phyloP scores from a whole-genome alignment of 2,888 invertebrate genomes.

The Rhagophthalmus giganteus region DNA sequence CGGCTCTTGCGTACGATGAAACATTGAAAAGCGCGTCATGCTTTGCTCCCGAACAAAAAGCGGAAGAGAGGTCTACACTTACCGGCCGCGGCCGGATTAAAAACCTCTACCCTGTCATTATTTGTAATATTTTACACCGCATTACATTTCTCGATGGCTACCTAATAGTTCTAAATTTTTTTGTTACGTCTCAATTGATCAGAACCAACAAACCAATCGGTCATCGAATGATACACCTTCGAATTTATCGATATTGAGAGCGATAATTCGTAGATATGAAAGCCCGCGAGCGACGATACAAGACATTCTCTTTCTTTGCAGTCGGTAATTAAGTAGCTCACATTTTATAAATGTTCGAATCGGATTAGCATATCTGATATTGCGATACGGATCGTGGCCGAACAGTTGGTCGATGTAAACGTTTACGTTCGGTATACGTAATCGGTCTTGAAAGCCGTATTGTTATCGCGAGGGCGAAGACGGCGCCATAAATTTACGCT shows the following conservation, averaged over 20 bases:
- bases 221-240: slow-evolving; percentile 13
- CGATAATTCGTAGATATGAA: slow-evolving; percentile 5
- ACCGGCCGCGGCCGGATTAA: slow-evolving; percentile 48
- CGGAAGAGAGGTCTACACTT: slow-evolving; percentile 49
- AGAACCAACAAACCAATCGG: slow-evolving; percentile 18
- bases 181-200: slow-evolving; percentile 28
- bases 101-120: slow-evolving; percentile 47
- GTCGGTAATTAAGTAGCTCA: slow-evolving; percentile 42
- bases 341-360: slow-evolving; percentile 41
- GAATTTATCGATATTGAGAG: slow-evolving; percentile 14
- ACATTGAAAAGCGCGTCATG: slow-evolving; percentile 47
- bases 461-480: slow-evolving; percentile 48
- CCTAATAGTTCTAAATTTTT: slow-evolving; percentile 14
- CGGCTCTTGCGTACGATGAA: slow-evolving; percentile 24
- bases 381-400: slow-evolving; percentile 41
- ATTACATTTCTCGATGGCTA: slow-evolving; percentile 18
- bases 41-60: slow-evolving; percentile 52
- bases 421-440: slow-evolving; percentile 40
- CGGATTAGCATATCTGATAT: slow-evolving; percentile 46
- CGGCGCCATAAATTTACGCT: slow-evolving; percentile 50
- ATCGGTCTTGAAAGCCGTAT: slow-evolving; percentile 42
- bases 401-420: slow-evolving; percentile 42
- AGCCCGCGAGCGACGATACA: slow-evolving; percentile 13
- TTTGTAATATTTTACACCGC: slow-evolving; percentile 46
- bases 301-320: slow-evolving; percentile 25